phyloP scores from a whole-genome alignment of 1,140 invertebrate genomes.

The Protaetia brevitarsis region DNA sequence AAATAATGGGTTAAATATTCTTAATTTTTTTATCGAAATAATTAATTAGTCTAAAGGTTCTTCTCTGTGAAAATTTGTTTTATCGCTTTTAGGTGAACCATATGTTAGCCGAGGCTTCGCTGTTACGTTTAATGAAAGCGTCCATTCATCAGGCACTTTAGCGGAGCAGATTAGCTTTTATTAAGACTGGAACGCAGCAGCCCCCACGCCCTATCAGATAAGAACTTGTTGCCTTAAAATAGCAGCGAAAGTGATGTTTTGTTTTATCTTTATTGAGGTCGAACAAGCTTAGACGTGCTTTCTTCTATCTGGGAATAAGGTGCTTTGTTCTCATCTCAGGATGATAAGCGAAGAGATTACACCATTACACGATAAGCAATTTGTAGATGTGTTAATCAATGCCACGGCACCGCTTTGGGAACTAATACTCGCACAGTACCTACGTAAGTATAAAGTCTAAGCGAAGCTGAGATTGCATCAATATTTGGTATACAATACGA shows the following conservation, averaged over 20 bases:
- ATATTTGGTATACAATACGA: too few species aligned
- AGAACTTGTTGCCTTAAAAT: slow-evolving; percentile 6
- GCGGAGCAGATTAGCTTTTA: not conserved
- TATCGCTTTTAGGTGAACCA: not conserved
- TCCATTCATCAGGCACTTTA: not conserved
- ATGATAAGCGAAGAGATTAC: too few species aligned
- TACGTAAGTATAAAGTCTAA: too few species aligned
- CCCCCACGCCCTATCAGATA: too few species aligned
- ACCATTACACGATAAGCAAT: too few species aligned
- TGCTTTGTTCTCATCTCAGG: not conserved
- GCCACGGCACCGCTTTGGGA: too few species aligned
- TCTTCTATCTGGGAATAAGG: not conserved
- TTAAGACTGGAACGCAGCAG: not conserved
- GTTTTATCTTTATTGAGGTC: slow-evolving; percentile 8
- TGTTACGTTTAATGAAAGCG: not conserved
- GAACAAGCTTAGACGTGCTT: not conserved
- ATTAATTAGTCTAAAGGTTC: too few species aligned
- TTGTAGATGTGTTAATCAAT: too few species aligned
- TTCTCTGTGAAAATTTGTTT: not conserved
- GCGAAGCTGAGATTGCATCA: too few species aligned
- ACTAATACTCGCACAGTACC: too few species aligned
- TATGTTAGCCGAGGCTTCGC: not conserved
- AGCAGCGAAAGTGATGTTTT: not conserved
- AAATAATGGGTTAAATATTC: too few species aligned
- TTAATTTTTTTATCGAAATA: too few species aligned